A percentile compares a stretch with the other conserved stretches of the same genome.
Conservation (phyloP, 2,113 vertebrate species). For the Phaetusa simplex region DNA sequence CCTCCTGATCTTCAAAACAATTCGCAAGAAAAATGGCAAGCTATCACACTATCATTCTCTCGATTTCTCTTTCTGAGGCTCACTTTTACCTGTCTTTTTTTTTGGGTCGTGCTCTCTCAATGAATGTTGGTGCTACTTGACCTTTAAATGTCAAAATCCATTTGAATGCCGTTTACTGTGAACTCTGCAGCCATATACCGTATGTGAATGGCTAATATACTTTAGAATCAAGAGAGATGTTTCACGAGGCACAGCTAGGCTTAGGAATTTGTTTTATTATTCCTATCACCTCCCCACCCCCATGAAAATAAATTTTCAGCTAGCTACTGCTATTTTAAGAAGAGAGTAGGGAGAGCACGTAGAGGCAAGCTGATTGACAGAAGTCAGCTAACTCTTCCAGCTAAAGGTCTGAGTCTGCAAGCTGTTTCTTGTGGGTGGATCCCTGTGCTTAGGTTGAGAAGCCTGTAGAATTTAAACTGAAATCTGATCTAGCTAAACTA, state of each 20-base stretch:
- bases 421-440: slow-evolving; percentile 61
- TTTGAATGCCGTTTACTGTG: not conserved
- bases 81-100: not conserved
- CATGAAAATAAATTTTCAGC: slow-evolving; percentile 23
- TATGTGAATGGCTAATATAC: not conserved
- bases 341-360: not conserved
- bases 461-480: not conserved
- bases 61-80: not conserved
- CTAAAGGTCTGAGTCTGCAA: slow-evolving; percentile 62
- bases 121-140: not conserved
- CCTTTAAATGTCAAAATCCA: slow-evolving; percentile 56
- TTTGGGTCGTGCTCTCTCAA: not conserved
- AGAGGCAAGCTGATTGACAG: slow-evolving; percentile 24
- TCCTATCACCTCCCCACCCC: not conserved
- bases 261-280: slow-evolving; percentile 27
- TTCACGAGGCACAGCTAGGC: not conserved
- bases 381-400: slow-evolving; percentile 30
- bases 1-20: not conserved
- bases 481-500: not conserved
- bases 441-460: not conserved
- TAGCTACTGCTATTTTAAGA: slow-evolving; percentile 28
- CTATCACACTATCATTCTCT: not conserved
- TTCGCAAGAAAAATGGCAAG: not conserved
- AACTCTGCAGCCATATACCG: not conserved
- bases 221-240: not conserved